Conservation (phyloP, 2,888 invertebrate genomes). For the Blera fallax region DNA sequence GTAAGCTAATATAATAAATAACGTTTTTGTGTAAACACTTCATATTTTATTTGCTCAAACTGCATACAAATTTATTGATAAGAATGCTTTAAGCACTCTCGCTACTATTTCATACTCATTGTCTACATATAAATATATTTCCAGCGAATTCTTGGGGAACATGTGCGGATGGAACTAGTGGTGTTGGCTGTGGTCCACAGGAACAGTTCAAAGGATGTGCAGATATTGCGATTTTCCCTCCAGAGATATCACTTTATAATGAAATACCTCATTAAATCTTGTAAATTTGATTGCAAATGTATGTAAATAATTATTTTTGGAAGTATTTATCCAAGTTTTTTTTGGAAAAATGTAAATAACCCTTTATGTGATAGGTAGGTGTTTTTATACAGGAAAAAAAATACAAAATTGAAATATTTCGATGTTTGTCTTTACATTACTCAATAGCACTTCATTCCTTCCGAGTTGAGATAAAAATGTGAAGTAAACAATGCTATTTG, state of each 20-base stretch:
- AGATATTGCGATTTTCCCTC: conserved; percentile 77
- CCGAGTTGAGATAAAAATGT: neutral
- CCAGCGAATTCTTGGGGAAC: conserved; percentile 81
- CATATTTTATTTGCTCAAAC: neutral
- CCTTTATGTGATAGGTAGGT: neutral
- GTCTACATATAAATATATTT: neutral
- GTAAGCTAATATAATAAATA: conserved; percentile 74
- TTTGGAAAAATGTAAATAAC: neutral
- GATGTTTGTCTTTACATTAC: neutral
- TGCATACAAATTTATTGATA: neutral
- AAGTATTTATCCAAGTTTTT: neutral
- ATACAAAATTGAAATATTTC: neutral
- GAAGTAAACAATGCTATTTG: neutral
- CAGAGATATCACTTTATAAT: neutral
- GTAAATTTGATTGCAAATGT: neutral
- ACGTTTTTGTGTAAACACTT: neutral
- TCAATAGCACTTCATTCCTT: neutral
- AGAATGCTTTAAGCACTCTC: neutral
- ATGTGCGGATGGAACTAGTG: conserved; percentile 78
- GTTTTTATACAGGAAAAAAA: no score
- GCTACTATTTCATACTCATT: neutral
- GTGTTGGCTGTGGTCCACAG: conserved; percentile 81
- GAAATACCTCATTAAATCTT: neutral
- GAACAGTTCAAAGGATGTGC: conserved; percentile 82
- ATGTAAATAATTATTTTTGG: neutral